Evolutionary conservation across 2,113 vertebrate species (phyloP), one percentile per base, ranked within the genome.

Genomic region (Clarias magur): DNA sequence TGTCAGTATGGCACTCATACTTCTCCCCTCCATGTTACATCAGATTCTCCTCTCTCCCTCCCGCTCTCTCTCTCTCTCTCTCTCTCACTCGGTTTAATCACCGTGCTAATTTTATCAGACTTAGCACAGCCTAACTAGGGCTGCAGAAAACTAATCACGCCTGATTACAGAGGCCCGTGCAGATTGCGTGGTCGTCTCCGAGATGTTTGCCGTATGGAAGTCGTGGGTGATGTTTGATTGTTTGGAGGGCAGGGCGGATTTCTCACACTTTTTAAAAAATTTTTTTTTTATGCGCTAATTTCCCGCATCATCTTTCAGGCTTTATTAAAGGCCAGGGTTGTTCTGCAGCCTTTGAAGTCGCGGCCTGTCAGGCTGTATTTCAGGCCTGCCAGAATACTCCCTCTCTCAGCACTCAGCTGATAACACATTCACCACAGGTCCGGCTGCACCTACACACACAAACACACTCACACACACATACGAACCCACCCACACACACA

Each of bases 321-420:
- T 80, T 88, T 91, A 90, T 94, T 93, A 92, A 90, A 91, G 91
- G 91, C 92, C 89, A 92, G 91, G 88, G 89, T 93, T 60, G 62
- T 91, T 92, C 89, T 80, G 91, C 63, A 92, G 88, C 92, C 91
- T 95, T 95, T 95, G 93, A 95, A 94, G 93, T 94, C 88, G 92
- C 90, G 90, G 89, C 85, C 91, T 94, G 94, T 95, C 93, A 93
- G 92, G 91, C 91, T 92, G 92, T 91, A 93, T 94, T 95, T 94
- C 92, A 91, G 87, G 92, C 89, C 92, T 91, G 91, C 93, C 91
- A 93, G 88, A 93, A 92, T 91, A 92, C 91, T 87, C 75, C 56
- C 85, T 83, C 84, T 57, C 91, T 93, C 93, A 93, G 92, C 92
- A 89, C 90, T 92, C 90, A 90, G 92, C 92, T 91, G 91, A 94